Base-by-base conservation (phyloP, 2,888 invertebrate species). In the Clunio marinus region DNA sequence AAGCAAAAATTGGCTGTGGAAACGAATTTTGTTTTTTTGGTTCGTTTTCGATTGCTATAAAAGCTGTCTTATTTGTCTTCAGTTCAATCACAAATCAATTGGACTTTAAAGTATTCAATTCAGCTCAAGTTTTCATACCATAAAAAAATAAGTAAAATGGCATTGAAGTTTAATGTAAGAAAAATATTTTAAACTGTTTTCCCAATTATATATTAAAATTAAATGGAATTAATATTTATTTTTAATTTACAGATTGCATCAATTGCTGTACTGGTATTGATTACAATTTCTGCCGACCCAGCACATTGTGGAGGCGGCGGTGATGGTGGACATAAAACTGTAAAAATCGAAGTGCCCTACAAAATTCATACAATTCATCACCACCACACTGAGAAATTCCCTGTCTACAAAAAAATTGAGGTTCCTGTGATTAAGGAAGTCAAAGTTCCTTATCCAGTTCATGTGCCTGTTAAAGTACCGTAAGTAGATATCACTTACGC, bases 281-380 rank as follows among this genome's bases (percentile, higher is more conserved):
- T 66, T 17, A 27, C 55, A 32, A 27, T 65, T 1, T 20, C 10
- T 27, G 27, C 55, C 0, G 55, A 51, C 13, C n/a, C 32, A 20
- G 66, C 32, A 1, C 17, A n/a, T 4, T 66, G 66, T 28, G 65
- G 65, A 4, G 59, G 59, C 15, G 51, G 35, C 13, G 51, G 55
- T 46, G n/a, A n/a, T n/a, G 66, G 66, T 24, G 66, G 66, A 66
- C 46, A 46, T 15, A 57, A 66, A 55, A 66, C 66, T 10, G 32
- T 66, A 1, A 66, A 66, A 55, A 66, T 66, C 28, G 66, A 66
- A 35, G 55, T 66, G 7, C 66, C 66, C n/a, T 66, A 55, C 15
- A 66, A 66, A 45, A 55, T 66, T 24, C 66, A 66, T 25, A 66
- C 66, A 24, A n/a, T 66, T 55, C 66, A 66, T 35, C 66, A 66